Conservation (phyloP, 2,888 invertebrate species). For the Pterobdella sp. region DNA sequence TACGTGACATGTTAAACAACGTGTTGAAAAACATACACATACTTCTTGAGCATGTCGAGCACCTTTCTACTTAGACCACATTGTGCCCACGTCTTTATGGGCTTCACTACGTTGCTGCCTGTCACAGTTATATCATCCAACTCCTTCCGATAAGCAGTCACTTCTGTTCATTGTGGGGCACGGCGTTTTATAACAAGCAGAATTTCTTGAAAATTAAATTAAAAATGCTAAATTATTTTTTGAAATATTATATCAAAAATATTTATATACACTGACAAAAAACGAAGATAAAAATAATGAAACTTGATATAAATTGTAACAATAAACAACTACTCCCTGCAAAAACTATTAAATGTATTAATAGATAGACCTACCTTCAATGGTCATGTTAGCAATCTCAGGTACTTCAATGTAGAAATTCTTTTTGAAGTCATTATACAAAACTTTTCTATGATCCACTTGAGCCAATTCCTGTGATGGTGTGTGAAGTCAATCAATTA, state of each 20-base stretch:
- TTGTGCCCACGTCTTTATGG: conserved; percentile 92
- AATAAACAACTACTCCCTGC: no score
- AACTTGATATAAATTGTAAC: background rate
- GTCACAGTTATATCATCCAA: conserved; percentile 90
- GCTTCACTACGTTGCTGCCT: conserved; percentile 90
- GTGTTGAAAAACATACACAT: conserved; percentile 47
- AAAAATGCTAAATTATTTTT: no score
- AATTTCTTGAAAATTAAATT: no score
- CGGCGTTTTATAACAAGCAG: no score
- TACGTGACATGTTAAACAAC: background rate
- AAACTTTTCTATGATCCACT: conserved; percentile 58
- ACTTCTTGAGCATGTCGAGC: conserved; percentile 78
- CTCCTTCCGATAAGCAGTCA: conserved; percentile 58
- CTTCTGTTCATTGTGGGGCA: conserved; percentile 46
- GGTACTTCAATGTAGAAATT: conserved; percentile 95
- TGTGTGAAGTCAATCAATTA: background rate
- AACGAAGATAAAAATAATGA: conserved; percentile 1
- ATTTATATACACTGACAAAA: no score
- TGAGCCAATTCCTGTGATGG: conserved; percentile 62
- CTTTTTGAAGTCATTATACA: conserved; percentile 82
- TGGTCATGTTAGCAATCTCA: conserved; percentile 83
- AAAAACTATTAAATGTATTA: no score
- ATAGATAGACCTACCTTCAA: no score
- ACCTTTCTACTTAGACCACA: conserved; percentile 94
- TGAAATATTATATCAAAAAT: no score